Evolutionary conservation across 2,888 invertebrate genomes (phyloP).

Genomic region (Macaria liturata): DNA sequence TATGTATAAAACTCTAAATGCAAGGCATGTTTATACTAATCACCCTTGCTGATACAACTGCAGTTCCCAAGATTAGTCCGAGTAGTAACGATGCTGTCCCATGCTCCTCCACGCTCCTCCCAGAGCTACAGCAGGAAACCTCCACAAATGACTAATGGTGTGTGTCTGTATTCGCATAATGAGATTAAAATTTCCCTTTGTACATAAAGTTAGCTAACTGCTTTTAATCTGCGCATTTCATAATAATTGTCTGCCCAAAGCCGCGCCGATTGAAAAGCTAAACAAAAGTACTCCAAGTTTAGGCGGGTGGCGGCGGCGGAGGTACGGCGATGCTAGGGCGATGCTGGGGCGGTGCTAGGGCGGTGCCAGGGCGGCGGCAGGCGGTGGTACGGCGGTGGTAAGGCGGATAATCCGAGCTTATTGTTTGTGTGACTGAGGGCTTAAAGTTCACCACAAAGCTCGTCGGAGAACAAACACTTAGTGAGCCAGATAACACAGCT

Average conservation of each 20-base stretch:
- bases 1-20: too few relatives aligned
- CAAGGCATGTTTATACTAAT: too few relatives aligned
- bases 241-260: conserved; percentile 6
- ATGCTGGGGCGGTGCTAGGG: neutral
- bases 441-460: neutral
- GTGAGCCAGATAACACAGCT: too few relatives aligned
- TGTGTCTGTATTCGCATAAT: too few relatives aligned
- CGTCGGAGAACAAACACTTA: too few relatives aligned
- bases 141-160: too few relatives aligned
- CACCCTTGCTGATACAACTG: too few relatives aligned
- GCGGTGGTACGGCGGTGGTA: neutral
- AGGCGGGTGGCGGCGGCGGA: conserved; percentile 1
- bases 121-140: too few relatives aligned
- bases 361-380: neutral
- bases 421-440: neutral
- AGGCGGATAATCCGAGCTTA: neutral
- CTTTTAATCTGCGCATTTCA: conserved; percentile 3
- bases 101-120: too few relatives aligned
- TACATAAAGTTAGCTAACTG: neutral
- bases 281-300: conserved; percentile 12
- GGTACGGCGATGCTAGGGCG: conserved; percentile 4
- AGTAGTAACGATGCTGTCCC: too few relatives aligned
- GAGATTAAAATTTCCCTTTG: neutral
- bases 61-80: too few relatives aligned
- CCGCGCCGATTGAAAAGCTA: conserved; percentile 9